Conservation (phyloP, 2,797 vertebrate species). For the Myiothlypis coronata region DNA sequence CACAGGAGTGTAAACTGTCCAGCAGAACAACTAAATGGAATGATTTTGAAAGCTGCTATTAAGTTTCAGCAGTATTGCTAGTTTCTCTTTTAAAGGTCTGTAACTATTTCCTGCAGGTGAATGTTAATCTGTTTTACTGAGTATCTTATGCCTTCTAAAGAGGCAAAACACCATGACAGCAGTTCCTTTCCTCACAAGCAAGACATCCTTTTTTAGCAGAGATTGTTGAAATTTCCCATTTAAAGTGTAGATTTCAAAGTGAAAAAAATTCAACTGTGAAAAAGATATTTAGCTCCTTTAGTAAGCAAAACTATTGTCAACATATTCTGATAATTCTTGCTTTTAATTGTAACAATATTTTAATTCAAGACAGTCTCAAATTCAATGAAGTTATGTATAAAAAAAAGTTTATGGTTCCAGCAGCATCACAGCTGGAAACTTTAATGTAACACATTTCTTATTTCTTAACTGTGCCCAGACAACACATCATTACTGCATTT, state of each 20-base stretch:
- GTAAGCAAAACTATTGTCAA: not conserved
- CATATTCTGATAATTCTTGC: not conserved
- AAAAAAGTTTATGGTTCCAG: not conserved
- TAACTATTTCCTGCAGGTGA: not conserved
- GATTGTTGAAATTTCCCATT: not conserved
- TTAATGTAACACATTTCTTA: not conserved
- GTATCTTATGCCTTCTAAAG: not conserved
- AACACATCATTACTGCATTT: not conserved
- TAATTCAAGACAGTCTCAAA: not conserved
- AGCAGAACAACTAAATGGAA: not conserved
- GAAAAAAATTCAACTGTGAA: not conserved
- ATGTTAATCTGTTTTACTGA: not conserved
- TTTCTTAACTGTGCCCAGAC: no score
- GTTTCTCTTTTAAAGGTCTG: not conserved
- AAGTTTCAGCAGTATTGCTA: not conserved
- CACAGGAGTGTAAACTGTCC: not conserved
- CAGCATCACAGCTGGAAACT: not conserved
- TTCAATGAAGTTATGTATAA: not conserved
- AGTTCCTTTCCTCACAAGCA: not conserved
- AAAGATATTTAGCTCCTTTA: not conserved
- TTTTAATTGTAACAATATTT: not conserved
- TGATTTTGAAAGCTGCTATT: not conserved
- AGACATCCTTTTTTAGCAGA: not conserved
- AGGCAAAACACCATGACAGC: not conserved
- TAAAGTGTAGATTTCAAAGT: not conserved